phyloP scores from a whole-genome alignment of 1,140 invertebrate genomes.

The Pteromalus puparum region DNA sequence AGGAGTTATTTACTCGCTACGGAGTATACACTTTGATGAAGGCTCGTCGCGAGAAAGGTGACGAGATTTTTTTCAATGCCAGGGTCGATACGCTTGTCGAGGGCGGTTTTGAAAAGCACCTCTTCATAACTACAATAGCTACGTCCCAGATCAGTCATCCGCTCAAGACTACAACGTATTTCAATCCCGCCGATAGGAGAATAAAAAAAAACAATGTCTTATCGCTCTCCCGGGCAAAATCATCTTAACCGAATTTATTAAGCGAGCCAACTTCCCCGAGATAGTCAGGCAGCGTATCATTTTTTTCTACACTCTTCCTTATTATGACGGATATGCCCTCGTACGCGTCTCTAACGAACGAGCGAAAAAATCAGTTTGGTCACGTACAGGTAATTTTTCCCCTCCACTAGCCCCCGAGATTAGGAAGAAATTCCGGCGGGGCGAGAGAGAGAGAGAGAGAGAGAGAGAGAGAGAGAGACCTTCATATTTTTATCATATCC shows the following conservation, averaged over 20 bases:
- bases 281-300: background rate
- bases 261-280: background rate
- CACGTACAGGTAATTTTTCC: background rate
- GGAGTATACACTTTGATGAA: background rate
- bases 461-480: too few relatives aligned
- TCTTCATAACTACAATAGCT: too few relatives aligned
- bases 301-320: background rate
- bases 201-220: background rate
- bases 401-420: background rate
- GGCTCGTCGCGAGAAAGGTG: background rate
- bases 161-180: background rate
- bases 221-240: background rate
- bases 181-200: background rate
- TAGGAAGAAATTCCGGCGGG: background rate
- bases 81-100: too few relatives aligned
- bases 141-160: too few relatives aligned
- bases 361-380: slow-evolving; percentile 13
- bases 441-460: too few relatives aligned
- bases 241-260: background rate
- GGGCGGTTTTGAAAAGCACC: too few relatives aligned
- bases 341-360: background rate
- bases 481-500: background rate
- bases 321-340: background rate
- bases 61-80: background rate
- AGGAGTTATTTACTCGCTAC: background rate